Evolutionary conservation across 2,797 vertebrate genomes (phyloP), one percentile per base, ranked within the genome.

Genomic region (Vireo griseus): DNA sequence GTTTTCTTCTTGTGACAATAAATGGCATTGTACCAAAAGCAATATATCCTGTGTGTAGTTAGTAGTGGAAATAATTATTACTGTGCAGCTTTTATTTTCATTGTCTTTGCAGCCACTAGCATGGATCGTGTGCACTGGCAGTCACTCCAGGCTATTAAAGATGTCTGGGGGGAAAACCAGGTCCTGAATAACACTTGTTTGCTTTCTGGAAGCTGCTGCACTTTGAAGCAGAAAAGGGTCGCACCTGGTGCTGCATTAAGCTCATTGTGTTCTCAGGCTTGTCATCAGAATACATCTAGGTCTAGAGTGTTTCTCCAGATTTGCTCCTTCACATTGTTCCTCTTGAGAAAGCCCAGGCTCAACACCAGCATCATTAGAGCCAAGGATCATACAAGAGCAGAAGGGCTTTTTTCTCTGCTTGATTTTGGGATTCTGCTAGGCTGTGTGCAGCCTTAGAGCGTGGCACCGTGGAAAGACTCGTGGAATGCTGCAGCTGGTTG

Each of bases 1-100:
- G 72, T 91, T 97, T 92, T 94, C 79, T 95, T 83, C 81, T 90
- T 90, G 82, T 90, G 85, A 93, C 94, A 94, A 93, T 96, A 91
- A 93, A 83, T 92, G 89, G 87, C 92, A 68, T 75, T 88, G 88
- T 90, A 95, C 90, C 90, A 96, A 94, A 95, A 91, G 86, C 90
- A 87, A 82, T 87, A 85, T 80, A 87, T 95, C 58, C 93, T 91
- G 84, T 80, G 73, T 92, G 68, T 73, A 96, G 91, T 87, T 85
- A 82, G 69, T 59, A 73, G 84, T 94, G 79, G 92, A 95, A 95
- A 86, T 95, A 74, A 93, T 92, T 91, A 88, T 80, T 93, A 73
- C 85, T 93, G 65, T 82, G 82, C 61, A 85, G 91, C 66, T 95
- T 92, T 88, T 86, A 61, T 94, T 95, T 73, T 84, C 75, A 40